Evolutionary conservation across 2,113 vertebrate species (phyloP), one percentile per base, ranked within the genome.

Genomic region (Sinosuthora webbiana): DNA sequence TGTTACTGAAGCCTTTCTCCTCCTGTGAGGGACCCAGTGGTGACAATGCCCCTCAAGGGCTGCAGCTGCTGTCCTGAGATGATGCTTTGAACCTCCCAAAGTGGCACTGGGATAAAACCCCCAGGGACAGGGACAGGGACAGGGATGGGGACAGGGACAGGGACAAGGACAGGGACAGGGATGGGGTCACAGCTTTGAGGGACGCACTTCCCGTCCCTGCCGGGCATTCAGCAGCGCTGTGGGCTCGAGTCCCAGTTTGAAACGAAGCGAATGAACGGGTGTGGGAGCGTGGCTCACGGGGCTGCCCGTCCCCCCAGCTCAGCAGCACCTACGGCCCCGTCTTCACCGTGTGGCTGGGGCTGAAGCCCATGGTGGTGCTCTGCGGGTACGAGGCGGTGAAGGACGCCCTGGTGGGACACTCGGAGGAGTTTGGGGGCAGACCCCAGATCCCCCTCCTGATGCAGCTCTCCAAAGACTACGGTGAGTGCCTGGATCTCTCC

Each of bases 311-410:
- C 45, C 75, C 24, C 22, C 24, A 98, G 98, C 89, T 98, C 71
- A 78, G 79, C 35, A 76, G 74, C 77, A 86, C 39, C 4, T 96
- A 98, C 0, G 89, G 97, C 16, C 75, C 74, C 11, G 13, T 97
- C 78, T 97, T 98, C 86, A 98, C 98, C 0, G 0, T 95, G 75
- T 97, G 97, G 96, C 44, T 88, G 60, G 97, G 97, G 37, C 74
- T 64, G 31, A 91, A 56, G 22, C 96, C 95, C 0, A 7, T 81
- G 7, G 92, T 97, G 63, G 97, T 96, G 70, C 95, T 98, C 53
- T 97, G 94, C 0, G 81, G 97, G 41, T 97, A 95, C 5, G 23
- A 56, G 49, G 80, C 4, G 0, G 87, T 97, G 82, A 97, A 96
- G 93, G 94, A 97, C 1, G 97, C 94, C 27, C 91, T 98, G 68